Conservation (phyloP, 2,888 invertebrate species). For the Cataglyphis livida region DNA sequence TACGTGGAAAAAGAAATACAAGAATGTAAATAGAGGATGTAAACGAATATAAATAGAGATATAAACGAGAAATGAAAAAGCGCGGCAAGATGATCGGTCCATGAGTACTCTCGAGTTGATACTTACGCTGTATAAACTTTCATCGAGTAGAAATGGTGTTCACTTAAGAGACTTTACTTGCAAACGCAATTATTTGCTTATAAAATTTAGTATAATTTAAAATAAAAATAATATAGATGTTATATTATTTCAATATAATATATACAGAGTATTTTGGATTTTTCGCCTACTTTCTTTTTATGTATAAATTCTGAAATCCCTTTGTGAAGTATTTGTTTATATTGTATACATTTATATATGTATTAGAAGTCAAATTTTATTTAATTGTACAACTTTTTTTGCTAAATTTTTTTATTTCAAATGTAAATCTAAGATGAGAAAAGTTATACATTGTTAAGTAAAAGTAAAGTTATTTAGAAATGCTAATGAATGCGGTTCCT, state of each 20-base stretch:
- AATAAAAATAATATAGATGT: not conserved
- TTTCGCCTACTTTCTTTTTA: not conserved
- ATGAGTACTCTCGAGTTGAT: not conserved
- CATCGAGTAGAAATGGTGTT: conserved; percentile 2
- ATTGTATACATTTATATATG: not conserved
- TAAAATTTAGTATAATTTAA: conserved; percentile 7
- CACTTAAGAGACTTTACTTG: not conserved
- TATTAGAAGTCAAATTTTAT: not conserved
- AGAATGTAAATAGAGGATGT: conserved; percentile 6
- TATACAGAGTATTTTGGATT: not conserved
- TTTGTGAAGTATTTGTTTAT: not conserved
- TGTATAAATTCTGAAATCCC: not conserved
- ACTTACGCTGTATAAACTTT: conserved; percentile 31
- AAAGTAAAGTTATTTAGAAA: conserved; percentile 8
- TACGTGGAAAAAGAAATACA: conserved; percentile 7
- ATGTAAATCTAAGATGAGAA: not conserved
- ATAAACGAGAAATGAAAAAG: conserved; percentile 11
- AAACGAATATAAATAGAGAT: not conserved
- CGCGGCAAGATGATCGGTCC: not conserved
- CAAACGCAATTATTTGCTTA: not conserved
- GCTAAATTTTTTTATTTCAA: not conserved
- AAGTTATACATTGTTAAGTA: not conserved
- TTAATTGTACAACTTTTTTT: conserved; percentile 8
- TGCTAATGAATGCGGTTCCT: conserved; percentile 36
- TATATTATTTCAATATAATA: conserved; percentile 1